Evolutionary conservation across 2,888 invertebrate genomes (phyloP).

Genomic region (Kuschelorhynchus macadamiae): DNA sequence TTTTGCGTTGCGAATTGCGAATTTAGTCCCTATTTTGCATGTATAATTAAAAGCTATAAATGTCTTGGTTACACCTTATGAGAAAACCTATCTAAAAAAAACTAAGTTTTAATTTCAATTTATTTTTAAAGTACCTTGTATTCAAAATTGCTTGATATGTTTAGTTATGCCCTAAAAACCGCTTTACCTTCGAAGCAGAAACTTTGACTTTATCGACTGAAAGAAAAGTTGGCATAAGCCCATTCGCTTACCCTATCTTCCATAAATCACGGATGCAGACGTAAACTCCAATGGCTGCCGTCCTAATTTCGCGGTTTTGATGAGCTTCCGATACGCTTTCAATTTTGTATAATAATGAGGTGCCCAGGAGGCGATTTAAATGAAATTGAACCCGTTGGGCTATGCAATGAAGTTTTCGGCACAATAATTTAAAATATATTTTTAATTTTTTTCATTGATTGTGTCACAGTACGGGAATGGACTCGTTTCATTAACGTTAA

Average conservation of each 20-base stretch:
- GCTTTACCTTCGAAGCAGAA: slow-evolving; percentile 25
- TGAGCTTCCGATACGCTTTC: slow-evolving; percentile 66
- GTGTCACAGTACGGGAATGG: not conserved
- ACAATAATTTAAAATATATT: not conserved
- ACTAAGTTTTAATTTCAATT: too few relatives aligned
- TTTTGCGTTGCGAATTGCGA: too few relatives aligned
- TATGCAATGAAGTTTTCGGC: not conserved
- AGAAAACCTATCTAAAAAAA: too few relatives aligned
- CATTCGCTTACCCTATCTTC: slow-evolving; percentile 43
- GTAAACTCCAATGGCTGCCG: slow-evolving; percentile 61
- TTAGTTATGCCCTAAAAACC: too few relatives aligned
- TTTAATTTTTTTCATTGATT: not conserved
- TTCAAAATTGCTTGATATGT: too few relatives aligned
- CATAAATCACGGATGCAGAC: slow-evolving; percentile 62
- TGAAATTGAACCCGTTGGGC: not conserved
- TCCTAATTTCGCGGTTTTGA: slow-evolving; percentile 66
- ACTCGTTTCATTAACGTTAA: too few relatives aligned
- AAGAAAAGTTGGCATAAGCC: slow-evolving; percentile 40
- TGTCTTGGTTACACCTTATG: too few relatives aligned
- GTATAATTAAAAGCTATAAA: too few relatives aligned
- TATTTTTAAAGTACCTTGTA: too few relatives aligned
- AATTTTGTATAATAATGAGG: slow-evolving; percentile 60
- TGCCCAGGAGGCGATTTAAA: not conserved
- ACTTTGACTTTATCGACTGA: slow-evolving; percentile 31
- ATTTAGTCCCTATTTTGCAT: too few relatives aligned